Evolutionary conservation across 2,888 invertebrate genomes (phyloP).

Genomic region (Leucophenga maculata): DNA sequence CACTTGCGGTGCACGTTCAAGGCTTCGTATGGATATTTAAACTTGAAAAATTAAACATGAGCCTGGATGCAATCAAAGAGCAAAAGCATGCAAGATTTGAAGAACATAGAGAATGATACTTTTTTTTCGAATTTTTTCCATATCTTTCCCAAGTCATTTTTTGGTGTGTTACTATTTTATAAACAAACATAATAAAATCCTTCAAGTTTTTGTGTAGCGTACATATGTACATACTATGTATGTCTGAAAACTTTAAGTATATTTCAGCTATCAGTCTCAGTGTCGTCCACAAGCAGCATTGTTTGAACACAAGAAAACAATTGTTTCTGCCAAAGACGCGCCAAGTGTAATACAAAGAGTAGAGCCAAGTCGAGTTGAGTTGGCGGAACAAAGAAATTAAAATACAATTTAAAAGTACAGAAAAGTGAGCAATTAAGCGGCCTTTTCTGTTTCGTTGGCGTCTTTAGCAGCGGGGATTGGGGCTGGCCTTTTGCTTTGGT

Average conservation of each 20-base stretch:
- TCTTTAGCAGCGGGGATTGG: slow-evolving; percentile 1
- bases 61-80: no score
- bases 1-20: no score
- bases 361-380: slow-evolving; percentile 9
- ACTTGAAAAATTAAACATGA: no score
- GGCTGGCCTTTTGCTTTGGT: neutral
- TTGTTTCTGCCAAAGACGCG: slow-evolving; percentile 19
- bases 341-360: neutral
- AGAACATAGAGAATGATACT: no score
- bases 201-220: slow-evolving; percentile 16
- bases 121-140: no score
- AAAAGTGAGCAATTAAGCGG: slow-evolving; percentile 64
- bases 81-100: no score
- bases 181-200: neutral
- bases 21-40: no score
- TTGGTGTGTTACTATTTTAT: no score
- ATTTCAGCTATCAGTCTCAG: slow-evolving; percentile 13
- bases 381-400: slow-evolving; percentile 56
- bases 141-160: no score
- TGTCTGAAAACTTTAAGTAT: neutral
- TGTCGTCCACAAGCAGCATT: slow-evolving; percentile 24
- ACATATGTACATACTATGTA: slow-evolving; percentile 7
- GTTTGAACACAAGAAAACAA: neutral
- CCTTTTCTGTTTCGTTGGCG: slow-evolving; percentile 35
- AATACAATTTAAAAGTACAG: slow-evolving; percentile 63